These are phyloP conservation scores for Mermis nigrescens DNA, from an alignment of 2,888 invertebrate genomes.

Conservation along the genomic window DNA sequence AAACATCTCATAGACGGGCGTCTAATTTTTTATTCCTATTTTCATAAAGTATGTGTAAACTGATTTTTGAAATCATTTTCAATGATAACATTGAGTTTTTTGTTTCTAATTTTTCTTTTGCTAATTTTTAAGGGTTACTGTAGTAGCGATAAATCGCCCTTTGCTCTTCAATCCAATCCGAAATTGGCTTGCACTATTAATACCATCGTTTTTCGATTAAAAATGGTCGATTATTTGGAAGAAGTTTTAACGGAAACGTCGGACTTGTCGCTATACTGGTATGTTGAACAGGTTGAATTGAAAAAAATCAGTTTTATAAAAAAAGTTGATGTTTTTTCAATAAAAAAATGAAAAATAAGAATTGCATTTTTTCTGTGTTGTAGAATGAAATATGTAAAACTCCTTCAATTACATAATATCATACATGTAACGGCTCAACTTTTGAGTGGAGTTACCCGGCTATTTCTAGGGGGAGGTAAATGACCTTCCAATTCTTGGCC, in stretches of 20 bases:
- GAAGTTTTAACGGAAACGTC: conserved; percentile 89
- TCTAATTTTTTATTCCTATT: no score
- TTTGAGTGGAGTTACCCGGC: no score
- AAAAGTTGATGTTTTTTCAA: no score
- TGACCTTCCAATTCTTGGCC: no score
- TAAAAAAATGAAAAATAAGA: no score
- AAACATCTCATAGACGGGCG: no score
- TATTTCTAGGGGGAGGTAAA: no score
- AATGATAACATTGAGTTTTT: background rate
- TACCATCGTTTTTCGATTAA: conserved; percentile 83
- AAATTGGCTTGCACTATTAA: conserved; percentile 78
- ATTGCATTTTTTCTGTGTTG: no score
- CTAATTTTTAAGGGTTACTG: conserved; percentile 49
- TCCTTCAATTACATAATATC: no score
- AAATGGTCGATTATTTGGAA: conserved; percentile 91
- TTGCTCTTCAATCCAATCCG: conserved; percentile 54
- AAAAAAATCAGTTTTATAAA: background rate
- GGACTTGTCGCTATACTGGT: conserved; percentile 86
- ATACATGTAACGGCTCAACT: no score
- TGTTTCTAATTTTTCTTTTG: background rate
- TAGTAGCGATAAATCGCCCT: conserved; percentile 60
- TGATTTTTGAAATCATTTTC: background rate
- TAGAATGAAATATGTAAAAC: no score
- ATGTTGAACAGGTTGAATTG: conserved; percentile 14
- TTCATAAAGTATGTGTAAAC: no score